Percentiles rank a stretch among this genome's conserved stretches.
phyloP scores from a whole-genome alignment of 2,797 vertebrate genomes.

The Enteromius trimaculatus region DNA sequence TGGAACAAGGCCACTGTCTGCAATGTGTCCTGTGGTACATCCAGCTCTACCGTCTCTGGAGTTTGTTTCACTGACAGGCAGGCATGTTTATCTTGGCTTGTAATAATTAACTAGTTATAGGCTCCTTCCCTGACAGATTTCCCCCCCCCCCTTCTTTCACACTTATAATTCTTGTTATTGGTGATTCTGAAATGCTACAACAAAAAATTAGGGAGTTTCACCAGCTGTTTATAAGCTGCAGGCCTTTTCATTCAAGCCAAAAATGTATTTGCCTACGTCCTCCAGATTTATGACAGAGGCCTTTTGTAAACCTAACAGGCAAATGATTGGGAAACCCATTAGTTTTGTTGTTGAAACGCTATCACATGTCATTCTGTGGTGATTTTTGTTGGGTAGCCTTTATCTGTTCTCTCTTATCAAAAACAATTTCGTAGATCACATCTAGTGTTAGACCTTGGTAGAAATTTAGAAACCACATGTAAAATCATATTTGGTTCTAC shows the following conservation, averaged over 20 bases:
- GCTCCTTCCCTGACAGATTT: neutral
- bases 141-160: neutral
- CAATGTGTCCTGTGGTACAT: neutral
- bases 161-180: slow-evolving; percentile 29
- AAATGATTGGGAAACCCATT: slow-evolving; percentile 20
- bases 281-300: slow-evolving; percentile 18
- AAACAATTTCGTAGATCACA: neutral
- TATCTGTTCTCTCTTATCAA: neutral
- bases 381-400: neutral
- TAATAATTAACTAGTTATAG: slow-evolving; percentile 17
- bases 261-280: neutral
- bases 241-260: slow-evolving; percentile 8
- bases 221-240: slow-evolving; percentile 25
- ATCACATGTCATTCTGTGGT: neutral
- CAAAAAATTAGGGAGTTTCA: slow-evolving; percentile 8
- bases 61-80: slow-evolving; percentile 13
- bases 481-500: neutral
- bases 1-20: neutral
- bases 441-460: neutral
- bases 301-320: slow-evolving; percentile 18
- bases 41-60: neutral
- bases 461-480: neutral
- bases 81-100: slow-evolving; percentile 15
- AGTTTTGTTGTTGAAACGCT: neutral
- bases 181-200: slow-evolving; percentile 5